phyloP scores from a whole-genome alignment of 2,888 invertebrate genomes.

The Trypoxylon attenuatum region DNA sequence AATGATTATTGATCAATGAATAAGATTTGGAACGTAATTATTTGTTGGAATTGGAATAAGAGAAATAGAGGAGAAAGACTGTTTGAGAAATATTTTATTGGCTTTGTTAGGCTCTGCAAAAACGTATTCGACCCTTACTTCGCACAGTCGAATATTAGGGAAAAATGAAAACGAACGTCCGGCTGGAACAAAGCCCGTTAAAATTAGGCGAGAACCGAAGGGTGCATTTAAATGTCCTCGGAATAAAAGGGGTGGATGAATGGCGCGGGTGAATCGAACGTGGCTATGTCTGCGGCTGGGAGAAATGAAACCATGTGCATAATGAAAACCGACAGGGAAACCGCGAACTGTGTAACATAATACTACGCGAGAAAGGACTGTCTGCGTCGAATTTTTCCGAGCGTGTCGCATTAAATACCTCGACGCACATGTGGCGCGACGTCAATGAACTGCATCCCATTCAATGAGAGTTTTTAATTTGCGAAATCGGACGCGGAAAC shows the following conservation, averaged over 20 bases:
- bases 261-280: background rate
- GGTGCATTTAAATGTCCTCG: no score
- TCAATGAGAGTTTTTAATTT: background rate
- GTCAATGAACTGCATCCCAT: conserved; percentile 38
- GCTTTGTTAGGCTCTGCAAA: no score
- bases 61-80: no score
- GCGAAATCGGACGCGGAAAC: no score
- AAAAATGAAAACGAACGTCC: background rate
- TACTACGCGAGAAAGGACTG: conserved; percentile 30
- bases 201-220: no score
- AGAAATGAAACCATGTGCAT: conserved; percentile 33
- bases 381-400: conserved; percentile 42
- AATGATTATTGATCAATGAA: no score
- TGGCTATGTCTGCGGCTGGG: background rate
- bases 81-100: no score
- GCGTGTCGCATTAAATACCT: conserved; percentile 43
- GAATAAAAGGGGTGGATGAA: background rate
- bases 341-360: conserved; percentile 54
- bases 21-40: no score
- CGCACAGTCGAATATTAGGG: no score
- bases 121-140: no score
- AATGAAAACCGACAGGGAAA: conserved; percentile 50
- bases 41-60: no score
- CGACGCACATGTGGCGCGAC: conserved; percentile 28
- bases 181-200: no score